A percentile compares a stretch with the other conserved stretches of the same genome.
phyloP scores from a whole-genome alignment of 2,113 vertebrate genomes.

The Terrapene triunguis region DNA sequence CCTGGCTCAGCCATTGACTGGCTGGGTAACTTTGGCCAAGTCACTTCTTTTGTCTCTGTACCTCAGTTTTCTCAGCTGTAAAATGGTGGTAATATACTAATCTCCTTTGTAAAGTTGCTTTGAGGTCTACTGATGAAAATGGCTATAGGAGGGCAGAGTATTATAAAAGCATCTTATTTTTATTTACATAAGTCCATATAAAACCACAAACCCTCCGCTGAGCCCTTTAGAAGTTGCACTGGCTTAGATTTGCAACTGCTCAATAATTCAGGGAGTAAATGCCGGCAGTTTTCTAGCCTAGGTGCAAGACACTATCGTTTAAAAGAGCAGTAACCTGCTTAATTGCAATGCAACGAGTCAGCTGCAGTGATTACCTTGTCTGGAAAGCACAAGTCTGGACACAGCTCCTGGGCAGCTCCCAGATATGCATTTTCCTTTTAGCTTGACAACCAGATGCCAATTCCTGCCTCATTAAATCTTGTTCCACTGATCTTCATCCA shows the following conservation, averaged over 20 bases:
- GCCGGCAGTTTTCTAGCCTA: rapidly evolving
- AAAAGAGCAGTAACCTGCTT: background rate
- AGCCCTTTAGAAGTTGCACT: background rate
- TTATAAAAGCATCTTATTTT: background rate
- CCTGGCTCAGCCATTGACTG: background rate
- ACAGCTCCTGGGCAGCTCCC: rapidly evolving
- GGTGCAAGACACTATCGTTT: too few relatives aligned
- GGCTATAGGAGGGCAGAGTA: background rate
- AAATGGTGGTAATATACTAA: background rate
- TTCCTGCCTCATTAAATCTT: background rate
- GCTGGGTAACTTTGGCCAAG: rapidly evolving
- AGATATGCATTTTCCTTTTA: background rate
- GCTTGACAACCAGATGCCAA: background rate
- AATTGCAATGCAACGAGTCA: background rate
- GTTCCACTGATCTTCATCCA: background rate
- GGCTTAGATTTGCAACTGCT: background rate
- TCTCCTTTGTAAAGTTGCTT: background rate
- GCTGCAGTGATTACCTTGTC: background rate
- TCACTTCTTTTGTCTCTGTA: background rate
- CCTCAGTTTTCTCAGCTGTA: background rate
- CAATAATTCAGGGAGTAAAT: rapidly evolving
- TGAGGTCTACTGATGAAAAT: background rate
- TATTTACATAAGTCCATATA: background rate
- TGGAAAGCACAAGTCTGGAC: background rate
- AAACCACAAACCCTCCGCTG: background rate